Evolutionary conservation across 2,797 vertebrate species (phyloP), one percentile per base, ranked within the genome.

Genomic region (Sebastes matsubarae): DNA sequence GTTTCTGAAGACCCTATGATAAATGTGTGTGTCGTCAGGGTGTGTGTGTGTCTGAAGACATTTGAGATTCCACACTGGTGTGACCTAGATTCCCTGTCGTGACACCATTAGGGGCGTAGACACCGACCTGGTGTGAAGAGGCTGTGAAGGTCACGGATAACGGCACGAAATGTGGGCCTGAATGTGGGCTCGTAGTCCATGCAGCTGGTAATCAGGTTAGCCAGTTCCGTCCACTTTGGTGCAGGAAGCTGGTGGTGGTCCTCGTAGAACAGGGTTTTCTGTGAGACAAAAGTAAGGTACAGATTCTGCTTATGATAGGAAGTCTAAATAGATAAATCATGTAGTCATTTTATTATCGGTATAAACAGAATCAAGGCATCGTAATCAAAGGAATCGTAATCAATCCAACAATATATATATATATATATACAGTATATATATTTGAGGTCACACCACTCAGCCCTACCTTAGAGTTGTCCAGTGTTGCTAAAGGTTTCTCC

Each of bases 101-200:
- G 55, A 79, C 57, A 68, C 24, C 10, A 42, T 18, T 1, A 30
- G 24, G 8, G 6, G 4, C 1, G 14, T 20, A 1, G 7, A 7
- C 29, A 91, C 96, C 77, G 77, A 99, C 98, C 98, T 87, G 98
- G 98, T 64, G 98, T 98, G 89, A 98, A 98, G 82, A 99, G 96
- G 89, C 97, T 97, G 93, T 99, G 98, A 72, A 99, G 97, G 89
- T 99, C 98, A 69, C 98, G 94, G 91, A 99, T 98, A 80, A 99
- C 73, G 5, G 97, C 97, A 78, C 98, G 96, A 92, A 99, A 99
- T 3, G 98, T 97, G 55, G 97, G 98, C 55, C 98, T 95, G 93
- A 97, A 98, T 14, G 96, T 94, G 59, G 98, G 96, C 87, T 99
- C 98, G 14, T 99, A 99, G 94, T 99, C 97, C 97, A 99, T 99